Evolutionary conservation across 2,113 vertebrate genomes (phyloP).

Genomic region (Corydoras maculifer): DNA sequence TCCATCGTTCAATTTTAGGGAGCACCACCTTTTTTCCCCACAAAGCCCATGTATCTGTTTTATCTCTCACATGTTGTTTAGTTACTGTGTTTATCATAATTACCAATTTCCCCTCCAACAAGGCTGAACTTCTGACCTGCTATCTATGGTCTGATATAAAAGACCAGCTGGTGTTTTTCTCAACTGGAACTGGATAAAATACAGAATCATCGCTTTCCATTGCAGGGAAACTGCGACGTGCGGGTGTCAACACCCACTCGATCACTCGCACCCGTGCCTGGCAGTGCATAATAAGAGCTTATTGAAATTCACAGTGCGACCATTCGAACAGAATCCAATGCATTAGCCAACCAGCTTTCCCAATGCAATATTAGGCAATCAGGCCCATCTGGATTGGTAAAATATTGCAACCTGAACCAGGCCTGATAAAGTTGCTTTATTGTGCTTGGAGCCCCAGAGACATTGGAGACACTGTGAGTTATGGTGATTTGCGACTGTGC

Average conservation of each 20-base stretch:
- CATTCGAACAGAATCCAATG: conserved; percentile 42
- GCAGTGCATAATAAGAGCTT: conserved; percentile 43
- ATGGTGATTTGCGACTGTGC: conserved; percentile 26
- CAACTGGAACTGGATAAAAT: background rate
- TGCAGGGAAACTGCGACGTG: conserved; percentile 14
- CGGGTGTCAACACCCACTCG: conserved; percentile 28
- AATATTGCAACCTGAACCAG: conserved; percentile 20
- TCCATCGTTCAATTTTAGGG: background rate
- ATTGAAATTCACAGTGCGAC: conserved; percentile 50
- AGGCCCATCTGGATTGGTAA: conserved; percentile 26
- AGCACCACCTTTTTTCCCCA: conserved; percentile 2
- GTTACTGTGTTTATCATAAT: conserved; percentile 9
- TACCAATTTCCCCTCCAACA: conserved; percentile 12
- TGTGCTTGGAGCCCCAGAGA: conserved; percentile 11
- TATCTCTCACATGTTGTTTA: conserved; percentile 4
- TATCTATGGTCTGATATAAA: conserved; percentile 17
- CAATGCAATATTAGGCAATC: conserved; percentile 50
- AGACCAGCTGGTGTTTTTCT: conserved; percentile 24
- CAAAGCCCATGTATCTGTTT: background rate
- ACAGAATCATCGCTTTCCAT: conserved; percentile 23
- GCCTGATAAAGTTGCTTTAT: conserved; percentile 24
- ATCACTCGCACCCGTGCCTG: conserved; percentile 33
- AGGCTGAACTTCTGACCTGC: conserved; percentile 11
- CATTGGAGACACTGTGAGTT: background rate
- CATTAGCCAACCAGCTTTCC: conserved; percentile 40